Evolutionary conservation across 2,797 vertebrate species (phyloP), one percentile per base, ranked within the genome.

Genomic region (Telmatherina bonti): DNA sequence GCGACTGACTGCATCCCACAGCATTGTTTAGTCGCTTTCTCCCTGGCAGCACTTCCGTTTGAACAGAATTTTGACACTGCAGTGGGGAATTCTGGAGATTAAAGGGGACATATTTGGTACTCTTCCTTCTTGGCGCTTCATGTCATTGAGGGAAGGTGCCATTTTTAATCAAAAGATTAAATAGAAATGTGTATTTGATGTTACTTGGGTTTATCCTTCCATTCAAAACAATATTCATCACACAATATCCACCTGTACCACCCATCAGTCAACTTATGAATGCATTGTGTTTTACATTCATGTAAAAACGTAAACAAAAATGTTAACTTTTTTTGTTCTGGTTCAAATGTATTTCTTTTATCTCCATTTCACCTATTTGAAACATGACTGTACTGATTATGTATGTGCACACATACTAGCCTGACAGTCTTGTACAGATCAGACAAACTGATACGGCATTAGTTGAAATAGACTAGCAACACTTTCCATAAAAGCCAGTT

Each of bases 11-110:
- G 78, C 85, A 82, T 90, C 88, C 87, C 81, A 22, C 84, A 86
- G 87, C 88, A 93, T 92, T 93, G 93, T 93, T 92, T 82, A 85
- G 72, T 83, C 84, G 86, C 88, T 90, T 90, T 87, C 89, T 88
- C 88, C 79, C 89, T 95, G 93, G 92, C 92, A 93, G 76, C 82
- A 67, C 73, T 91, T 84, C 78, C 58, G 65, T 90, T 90, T 90
- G 84, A 92, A 91, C 90, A 90, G 89, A 92, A 94, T 94, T 93
- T 93, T 90, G 85, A 93, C 92, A 93, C 88, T 86, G 85, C 91
- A 91, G 82, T 85, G 55, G 90, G 92, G 92, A 94, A 92, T 94
- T 90, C 85, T 86, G 69, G 76, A 90, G 89, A 94, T 94, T 93
- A 94, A 93, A 94, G 83, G 78, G 80, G 83, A 92, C 91, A 89